Evolutionary conservation across 2,888 invertebrate genomes (phyloP).

Genomic region (Caenorhabditis becei): DNA sequence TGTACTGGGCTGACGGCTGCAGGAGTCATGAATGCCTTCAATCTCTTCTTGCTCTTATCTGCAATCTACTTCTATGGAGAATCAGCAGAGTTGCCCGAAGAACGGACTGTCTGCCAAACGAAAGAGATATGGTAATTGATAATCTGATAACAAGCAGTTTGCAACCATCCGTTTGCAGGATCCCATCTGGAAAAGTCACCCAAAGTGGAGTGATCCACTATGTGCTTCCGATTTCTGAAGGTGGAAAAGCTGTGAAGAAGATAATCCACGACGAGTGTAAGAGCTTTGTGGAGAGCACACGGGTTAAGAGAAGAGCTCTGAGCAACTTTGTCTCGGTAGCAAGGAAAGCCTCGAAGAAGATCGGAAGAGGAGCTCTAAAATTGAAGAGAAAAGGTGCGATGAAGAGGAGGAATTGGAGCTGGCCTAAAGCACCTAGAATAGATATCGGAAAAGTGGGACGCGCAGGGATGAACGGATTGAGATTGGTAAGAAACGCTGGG

Average conservation of each 20-base stretch:
- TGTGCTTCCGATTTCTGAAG: too few relatives aligned
- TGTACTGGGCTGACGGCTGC: not conserved
- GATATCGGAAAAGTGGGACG: too few relatives aligned
- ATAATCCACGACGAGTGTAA: constrained; percentile 28
- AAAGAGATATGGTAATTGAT: constrained; percentile 3
- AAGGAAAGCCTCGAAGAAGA: too few relatives aligned
- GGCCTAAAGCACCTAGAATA: too few relatives aligned
- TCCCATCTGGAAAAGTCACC: constrained; percentile 15
- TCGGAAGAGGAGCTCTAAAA: too few relatives aligned
- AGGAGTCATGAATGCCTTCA: not conserved
- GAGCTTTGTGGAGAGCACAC: not conserved
- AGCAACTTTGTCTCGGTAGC: too few relatives aligned
- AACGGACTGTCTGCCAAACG: not conserved
- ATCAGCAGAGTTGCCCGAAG: not conserved
- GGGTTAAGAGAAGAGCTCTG: too few relatives aligned
- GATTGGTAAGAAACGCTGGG: too few relatives aligned
- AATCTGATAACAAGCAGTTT: not conserved
- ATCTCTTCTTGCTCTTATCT: not conserved
- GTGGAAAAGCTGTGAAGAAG: not conserved
- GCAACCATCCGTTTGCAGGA: not conserved
- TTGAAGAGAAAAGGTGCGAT: too few relatives aligned
- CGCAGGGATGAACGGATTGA: too few relatives aligned
- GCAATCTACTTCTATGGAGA: not conserved
- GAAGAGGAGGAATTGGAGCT: too few relatives aligned
- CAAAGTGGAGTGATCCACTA: constrained; percentile 9